A percentile compares a stretch with the other conserved stretches of the same genome.
Conservation (phyloP, 1,140 invertebrate genomes). For the Drosophila sulfurigaster region DNA sequence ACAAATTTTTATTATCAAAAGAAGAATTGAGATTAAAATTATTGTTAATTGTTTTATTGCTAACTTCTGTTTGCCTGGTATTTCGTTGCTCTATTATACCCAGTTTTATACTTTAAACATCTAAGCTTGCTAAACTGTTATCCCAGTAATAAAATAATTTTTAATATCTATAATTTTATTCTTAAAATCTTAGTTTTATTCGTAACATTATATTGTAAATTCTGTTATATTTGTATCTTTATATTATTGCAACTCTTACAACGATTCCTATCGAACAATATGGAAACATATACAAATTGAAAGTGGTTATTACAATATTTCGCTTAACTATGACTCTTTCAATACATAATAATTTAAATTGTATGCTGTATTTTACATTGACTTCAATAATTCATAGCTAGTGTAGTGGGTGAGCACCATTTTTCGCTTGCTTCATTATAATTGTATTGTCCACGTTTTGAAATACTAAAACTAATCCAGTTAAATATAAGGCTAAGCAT, state of each 20-base stretch:
- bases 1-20: neutral
- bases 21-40: no score
- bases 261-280: neutral
- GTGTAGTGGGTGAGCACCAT: constrained; percentile 53
- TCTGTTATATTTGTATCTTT: no score
- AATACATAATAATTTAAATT: neutral
- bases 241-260: no score
- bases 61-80: no score
- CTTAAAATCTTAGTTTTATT: neutral
- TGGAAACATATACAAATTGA: neutral
- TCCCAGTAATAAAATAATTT: no score
- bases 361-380: constrained; percentile 41
- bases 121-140: no score
- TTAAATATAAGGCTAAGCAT: constrained; percentile 51
- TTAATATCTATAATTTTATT: neutral
- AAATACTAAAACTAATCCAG: constrained; percentile 27
- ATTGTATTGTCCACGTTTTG: constrained; percentile 53
- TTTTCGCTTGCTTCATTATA: constrained; percentile 19
- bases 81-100: no score
- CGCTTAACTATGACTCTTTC: neutral
- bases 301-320: no score
- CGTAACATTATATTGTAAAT: no score
- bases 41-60: no score
- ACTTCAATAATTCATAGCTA: constrained; percentile 38
- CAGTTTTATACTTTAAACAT: no score